Conservation (phyloP, 1,140 invertebrate species). For the Uloborus diversus region DNA sequence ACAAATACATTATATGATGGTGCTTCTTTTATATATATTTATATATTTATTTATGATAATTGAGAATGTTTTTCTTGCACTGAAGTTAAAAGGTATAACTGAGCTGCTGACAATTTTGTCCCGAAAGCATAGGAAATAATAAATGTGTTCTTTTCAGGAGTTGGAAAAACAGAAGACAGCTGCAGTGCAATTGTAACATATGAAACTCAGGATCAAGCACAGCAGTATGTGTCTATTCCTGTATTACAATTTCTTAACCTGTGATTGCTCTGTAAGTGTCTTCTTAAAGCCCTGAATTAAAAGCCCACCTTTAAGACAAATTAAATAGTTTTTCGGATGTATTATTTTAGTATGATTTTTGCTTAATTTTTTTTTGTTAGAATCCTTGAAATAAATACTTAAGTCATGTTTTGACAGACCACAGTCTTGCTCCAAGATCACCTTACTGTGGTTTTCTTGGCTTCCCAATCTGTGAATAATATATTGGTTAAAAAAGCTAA, state of each 20-base stretch:
- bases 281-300: too few relatives aligned
- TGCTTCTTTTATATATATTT: too few relatives aligned
- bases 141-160: too few relatives aligned
- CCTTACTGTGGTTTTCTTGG: background rate
- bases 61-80: too few relatives aligned
- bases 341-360: background rate
- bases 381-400: background rate
- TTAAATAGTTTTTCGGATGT: background rate
- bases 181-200: slow-evolving; percentile 74
- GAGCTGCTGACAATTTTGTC: too few relatives aligned
- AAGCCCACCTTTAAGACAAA: too few relatives aligned
- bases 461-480: background rate
- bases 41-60: too few relatives aligned
- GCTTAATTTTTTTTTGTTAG: background rate
- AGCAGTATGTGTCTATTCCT: slow-evolving; percentile 76
- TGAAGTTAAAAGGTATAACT: too few relatives aligned
- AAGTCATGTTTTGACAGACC: background rate
- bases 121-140: too few relatives aligned
- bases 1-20: too few relatives aligned
- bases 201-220: slow-evolving; percentile 86
- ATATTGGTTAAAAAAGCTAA: too few relatives aligned
- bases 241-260: background rate
- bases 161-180: slow-evolving; percentile 67
- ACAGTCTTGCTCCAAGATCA: background rate
- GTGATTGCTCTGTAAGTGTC: too few relatives aligned